Conservation (phyloP, 2,888 invertebrate genomes). For the Lordiphosa fenestrarum region DNA sequence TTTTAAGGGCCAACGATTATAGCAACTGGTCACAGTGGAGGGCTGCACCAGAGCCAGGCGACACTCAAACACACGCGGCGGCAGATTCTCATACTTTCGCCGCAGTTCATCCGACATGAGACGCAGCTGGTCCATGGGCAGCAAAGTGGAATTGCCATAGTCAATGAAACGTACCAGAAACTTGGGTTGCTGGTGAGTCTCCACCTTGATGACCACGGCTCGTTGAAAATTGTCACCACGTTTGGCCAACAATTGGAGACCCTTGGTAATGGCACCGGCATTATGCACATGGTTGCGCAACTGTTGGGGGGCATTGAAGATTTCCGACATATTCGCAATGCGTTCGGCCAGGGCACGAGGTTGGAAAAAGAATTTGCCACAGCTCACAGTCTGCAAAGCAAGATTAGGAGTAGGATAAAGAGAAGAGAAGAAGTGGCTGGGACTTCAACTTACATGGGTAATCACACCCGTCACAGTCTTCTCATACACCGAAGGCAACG, state of each 20-base stretch:
- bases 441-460: constrained; percentile 81
- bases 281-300: constrained; percentile 56
- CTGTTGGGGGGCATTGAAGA: constrained; percentile 77
- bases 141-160: constrained; percentile 84
- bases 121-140: constrained; percentile 81
- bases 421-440: too few relatives aligned
- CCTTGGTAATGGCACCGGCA: constrained; percentile 78
- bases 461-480: constrained; percentile 81
- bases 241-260: constrained; percentile 83
- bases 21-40: constrained; percentile 82
- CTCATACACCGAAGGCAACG: constrained; percentile 83
- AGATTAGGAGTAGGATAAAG: background rate
- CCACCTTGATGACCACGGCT: constrained; percentile 81
- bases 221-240: constrained; percentile 82
- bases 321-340: constrained; percentile 76
- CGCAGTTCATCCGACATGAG: constrained; percentile 69
- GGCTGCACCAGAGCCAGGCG: constrained; percentile 87
- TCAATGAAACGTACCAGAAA: constrained; percentile 89
- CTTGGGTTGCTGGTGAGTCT: constrained; percentile 53
- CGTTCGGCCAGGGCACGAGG: constrained; percentile 66
- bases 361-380: constrained; percentile 79
- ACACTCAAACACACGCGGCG: constrained; percentile 87
- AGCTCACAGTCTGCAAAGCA: constrained; percentile 65
- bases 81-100: constrained; percentile 64
- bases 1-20: constrained; percentile 84